Conservation (phyloP, 2,113 vertebrate species). For the Petrocephalus zakoni region DNA sequence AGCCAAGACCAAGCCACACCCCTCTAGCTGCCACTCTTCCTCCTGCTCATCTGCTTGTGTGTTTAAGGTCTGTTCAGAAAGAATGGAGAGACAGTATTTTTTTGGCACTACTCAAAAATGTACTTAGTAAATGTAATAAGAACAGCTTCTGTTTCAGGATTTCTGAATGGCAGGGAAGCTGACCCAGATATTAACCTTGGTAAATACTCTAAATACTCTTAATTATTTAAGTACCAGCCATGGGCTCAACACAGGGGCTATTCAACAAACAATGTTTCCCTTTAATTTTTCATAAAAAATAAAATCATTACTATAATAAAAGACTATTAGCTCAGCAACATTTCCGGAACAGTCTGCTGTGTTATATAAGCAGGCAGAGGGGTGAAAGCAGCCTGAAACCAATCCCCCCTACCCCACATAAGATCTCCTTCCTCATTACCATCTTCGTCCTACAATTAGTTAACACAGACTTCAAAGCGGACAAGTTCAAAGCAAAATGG, state of each 20-base stretch:
- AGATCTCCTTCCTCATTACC: neutral
- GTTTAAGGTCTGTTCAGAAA: neutral
- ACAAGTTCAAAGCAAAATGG: neutral
- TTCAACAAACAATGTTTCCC: neutral
- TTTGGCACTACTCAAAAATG: neutral
- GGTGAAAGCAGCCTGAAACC: neutral
- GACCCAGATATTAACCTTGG: neutral
- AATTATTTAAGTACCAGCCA: neutral
- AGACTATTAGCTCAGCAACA: neutral
- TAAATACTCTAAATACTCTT: neutral
- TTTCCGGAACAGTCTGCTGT: neutral
- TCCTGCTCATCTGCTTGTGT: neutral
- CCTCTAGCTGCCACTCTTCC: neutral
- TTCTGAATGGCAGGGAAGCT: neutral
- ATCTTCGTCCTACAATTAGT: neutral
- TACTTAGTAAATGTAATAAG: neutral
- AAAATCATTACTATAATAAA: neutral
- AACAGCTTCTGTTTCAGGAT: neutral
- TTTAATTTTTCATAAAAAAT: neutral
- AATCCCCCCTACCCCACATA: neutral
- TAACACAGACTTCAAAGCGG: neutral
- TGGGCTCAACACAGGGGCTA: neutral
- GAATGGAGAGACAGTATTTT: neutral
- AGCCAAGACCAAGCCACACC: neutral
- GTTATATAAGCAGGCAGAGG: neutral